phyloP scores from a whole-genome alignment of 2,888 invertebrate genomes.

The Xestia ashworthii region DNA sequence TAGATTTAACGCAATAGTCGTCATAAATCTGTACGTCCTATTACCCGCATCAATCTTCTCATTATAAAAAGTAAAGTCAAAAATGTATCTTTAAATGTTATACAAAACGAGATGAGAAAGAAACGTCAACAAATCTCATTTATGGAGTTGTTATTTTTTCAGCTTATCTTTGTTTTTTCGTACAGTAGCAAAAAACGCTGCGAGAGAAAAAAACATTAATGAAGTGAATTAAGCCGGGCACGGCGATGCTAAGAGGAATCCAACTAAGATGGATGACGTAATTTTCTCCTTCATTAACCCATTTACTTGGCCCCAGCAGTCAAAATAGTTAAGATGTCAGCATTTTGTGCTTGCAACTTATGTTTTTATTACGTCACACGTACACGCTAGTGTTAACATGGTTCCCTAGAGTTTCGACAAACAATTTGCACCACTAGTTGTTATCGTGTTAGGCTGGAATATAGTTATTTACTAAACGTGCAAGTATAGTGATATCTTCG shows the following conservation, averaged over 20 bases:
- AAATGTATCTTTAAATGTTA: constrained; percentile 60
- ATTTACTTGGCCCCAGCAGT: constrained; percentile 81
- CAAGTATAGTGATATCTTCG: neutral
- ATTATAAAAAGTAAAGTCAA: constrained; percentile 50
- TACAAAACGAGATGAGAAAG: constrained; percentile 58
- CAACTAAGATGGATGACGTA: constrained; percentile 88
- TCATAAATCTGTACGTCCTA: constrained; percentile 43
- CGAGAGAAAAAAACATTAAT: constrained; percentile 78
- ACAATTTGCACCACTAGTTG: constrained; percentile 32
- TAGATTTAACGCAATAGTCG: constrained; percentile 45
- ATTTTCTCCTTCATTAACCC: constrained; percentile 89
- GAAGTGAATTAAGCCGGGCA: constrained; percentile 83
- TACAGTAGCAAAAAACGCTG: constrained; percentile 72
- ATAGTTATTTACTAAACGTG: neutral
- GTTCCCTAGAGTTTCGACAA: neutral
- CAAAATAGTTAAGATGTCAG: constrained; percentile 81
- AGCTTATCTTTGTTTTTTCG: constrained; percentile 75
- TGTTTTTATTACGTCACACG: constrained; percentile 24
- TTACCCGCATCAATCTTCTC: constrained; percentile 52
- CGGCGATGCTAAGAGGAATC: constrained; percentile 83
- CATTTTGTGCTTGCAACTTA: constrained; percentile 59
- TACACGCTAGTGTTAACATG: neutral
- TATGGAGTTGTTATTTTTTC: constrained; percentile 69
- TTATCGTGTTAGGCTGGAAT: neutral
- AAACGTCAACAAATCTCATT: constrained; percentile 67